These are phyloP conservation scores for Pyralis farinalis DNA, from an alignment of 2,888 invertebrate genomes.

Conservation along the genomic window DNA sequence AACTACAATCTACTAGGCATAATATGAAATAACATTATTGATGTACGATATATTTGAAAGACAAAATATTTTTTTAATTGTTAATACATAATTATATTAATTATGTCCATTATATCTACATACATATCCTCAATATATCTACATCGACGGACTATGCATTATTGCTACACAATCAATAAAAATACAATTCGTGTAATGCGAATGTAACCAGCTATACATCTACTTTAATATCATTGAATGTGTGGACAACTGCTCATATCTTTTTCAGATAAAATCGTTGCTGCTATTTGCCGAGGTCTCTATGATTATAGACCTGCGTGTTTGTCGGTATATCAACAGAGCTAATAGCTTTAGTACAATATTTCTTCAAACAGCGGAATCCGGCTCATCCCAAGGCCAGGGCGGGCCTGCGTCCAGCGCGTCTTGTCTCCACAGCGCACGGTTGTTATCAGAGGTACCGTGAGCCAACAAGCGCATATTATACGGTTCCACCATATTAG, in stretches of 20 bases:
- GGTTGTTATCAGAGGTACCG: slow-evolving; percentile 49
- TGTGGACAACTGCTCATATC: no score
- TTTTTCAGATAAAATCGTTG: neutral
- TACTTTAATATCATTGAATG: neutral
- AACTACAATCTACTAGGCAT: slow-evolving; percentile 14
- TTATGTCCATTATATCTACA: neutral
- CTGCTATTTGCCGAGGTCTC: neutral
- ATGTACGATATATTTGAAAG: neutral
- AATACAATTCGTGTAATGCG: neutral
- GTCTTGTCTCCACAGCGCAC: slow-evolving; percentile 73
- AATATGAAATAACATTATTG: neutral
- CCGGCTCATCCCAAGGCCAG: slow-evolving; percentile 75
- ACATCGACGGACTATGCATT: neutral
- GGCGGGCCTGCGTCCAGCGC: slow-evolving; percentile 69
- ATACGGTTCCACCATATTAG: slow-evolving; percentile 68
- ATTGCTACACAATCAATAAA: neutral
- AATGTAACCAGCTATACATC: neutral
- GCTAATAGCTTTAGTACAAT: neutral
- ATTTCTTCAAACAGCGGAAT: slow-evolving; percentile 61
- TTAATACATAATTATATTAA: no score
- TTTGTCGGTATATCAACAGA: neutral
- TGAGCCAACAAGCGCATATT: slow-evolving; percentile 64
- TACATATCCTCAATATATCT: neutral
- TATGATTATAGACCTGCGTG: neutral
- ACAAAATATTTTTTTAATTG: neutral